Percentiles rank a stretch among this genome's conserved stretches.
Conservation (phyloP, 2,113 vertebrate species). For the Eubucco bourcierii region DNA sequence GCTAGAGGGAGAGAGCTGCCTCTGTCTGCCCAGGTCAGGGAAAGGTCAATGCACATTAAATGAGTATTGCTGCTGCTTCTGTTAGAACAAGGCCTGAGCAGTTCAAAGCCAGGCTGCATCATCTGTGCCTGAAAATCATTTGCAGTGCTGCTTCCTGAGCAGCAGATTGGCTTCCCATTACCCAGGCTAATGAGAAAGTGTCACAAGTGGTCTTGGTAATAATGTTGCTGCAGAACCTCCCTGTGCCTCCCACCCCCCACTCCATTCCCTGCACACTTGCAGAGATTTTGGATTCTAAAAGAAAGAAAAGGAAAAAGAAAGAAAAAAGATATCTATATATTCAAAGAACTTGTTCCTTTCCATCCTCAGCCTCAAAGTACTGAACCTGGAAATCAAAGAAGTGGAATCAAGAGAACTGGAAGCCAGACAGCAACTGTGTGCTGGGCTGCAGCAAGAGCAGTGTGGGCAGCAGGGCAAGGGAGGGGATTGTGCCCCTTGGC, state of each 20-base stretch:
- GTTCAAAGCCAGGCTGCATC: conserved; percentile 55
- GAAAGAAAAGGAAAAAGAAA: background rate
- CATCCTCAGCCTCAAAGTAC: background rate
- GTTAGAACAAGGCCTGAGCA: conserved; percentile 26
- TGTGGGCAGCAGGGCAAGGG: no score
- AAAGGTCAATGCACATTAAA: conserved; percentile 36
- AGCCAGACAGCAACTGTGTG: background rate
- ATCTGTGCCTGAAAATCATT: conserved; percentile 52
- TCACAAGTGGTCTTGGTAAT: conserved; percentile 24
- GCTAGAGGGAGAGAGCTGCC: background rate
- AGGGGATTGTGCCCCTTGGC: no score
- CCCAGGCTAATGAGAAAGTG: conserved; percentile 58
- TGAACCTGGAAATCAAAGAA: background rate
- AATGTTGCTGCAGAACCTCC: background rate
- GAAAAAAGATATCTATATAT: background rate
- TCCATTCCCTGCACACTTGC: background rate
- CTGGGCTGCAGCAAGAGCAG: no score
- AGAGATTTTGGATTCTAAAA: background rate
- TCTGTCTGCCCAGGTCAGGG: conserved; percentile 31
- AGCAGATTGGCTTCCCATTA: conserved; percentile 55
- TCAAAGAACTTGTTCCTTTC: background rate
- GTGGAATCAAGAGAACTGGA: background rate
- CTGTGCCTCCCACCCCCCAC: no score
- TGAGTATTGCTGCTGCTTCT: conserved; percentile 38
- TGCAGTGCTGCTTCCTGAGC: conserved; percentile 24